Percentiles rank a stretch among this genome's conserved stretches.
phyloP scores from a whole-genome alignment of 2,888 invertebrate genomes.

The Stenodera caucasica region DNA sequence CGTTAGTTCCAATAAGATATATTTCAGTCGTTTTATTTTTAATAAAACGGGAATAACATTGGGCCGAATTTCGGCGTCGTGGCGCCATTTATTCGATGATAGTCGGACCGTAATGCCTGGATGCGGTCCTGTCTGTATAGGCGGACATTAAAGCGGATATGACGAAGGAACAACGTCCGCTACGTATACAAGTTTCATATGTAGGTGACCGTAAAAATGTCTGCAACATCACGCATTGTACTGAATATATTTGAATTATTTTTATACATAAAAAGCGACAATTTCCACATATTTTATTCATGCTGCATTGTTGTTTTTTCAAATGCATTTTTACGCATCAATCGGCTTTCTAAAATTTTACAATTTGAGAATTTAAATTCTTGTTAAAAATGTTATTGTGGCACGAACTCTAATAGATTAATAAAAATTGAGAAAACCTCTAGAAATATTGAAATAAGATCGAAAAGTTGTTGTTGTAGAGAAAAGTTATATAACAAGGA shows the following conservation, averaged over 20 bases:
- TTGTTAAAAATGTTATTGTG: not conserved
- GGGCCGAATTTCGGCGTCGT: not conserved
- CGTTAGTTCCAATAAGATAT: no score
- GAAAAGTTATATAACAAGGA: not conserved
- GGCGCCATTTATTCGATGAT: constrained; percentile 2
- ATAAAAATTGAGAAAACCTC: not conserved
- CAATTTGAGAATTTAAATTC: not conserved
- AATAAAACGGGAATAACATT: not conserved
- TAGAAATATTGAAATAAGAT: no score
- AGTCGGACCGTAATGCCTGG: not conserved
- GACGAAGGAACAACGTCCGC: constrained; percentile 10
- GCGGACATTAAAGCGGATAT: constrained; percentile 15
- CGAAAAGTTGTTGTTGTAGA: no score
- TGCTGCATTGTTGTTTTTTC: not conserved
- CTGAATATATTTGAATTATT: not conserved
- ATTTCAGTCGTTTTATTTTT: no score
- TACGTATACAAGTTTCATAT: constrained; percentile 14
- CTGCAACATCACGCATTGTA: not conserved
- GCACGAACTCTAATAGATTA: not conserved
- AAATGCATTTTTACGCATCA: not conserved
- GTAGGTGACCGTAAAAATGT: constrained; percentile 7
- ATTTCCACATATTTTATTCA: not conserved
- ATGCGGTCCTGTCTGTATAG: not conserved
- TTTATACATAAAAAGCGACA: no score
- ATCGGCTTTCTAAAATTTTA: constrained; percentile 1